Conservation (phyloP, 1,140 invertebrate genomes). For the Dreissena polymorpha region DNA sequence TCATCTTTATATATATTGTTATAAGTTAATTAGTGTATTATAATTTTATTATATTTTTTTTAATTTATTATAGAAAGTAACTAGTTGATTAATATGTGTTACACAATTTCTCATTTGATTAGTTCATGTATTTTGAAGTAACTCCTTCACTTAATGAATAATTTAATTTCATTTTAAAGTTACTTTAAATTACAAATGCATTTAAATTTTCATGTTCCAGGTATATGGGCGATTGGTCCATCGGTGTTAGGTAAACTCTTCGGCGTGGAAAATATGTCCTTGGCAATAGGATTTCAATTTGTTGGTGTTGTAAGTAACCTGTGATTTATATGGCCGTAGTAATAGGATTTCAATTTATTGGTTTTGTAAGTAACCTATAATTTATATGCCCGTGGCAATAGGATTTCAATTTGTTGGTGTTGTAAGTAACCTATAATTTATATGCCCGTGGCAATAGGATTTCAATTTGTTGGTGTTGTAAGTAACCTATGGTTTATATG, state of each 20-base stretch:
- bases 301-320: slow-evolving; percentile 10
- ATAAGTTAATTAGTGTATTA: no score
- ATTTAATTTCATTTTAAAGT: no score
- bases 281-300: slow-evolving; percentile 8
- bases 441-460: slow-evolving; percentile 16
- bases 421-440: slow-evolving; percentile 17
- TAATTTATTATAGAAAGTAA: no score
- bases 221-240: slow-evolving; percentile 14
- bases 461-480: background rate
- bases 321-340: background rate
- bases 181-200: no score
- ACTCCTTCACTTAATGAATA: no score
- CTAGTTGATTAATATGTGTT: no score
- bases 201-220: background rate
- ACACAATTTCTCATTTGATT: no score
- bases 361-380: slow-evolving; percentile 7
- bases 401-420: background rate
- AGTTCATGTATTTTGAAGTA: no score
- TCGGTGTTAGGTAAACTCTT: slow-evolving; percentile 18
- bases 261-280: slow-evolving; percentile 15
- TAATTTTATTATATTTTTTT: no score
- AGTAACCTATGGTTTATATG: slow-evolving; percentile 29
- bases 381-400: slow-evolving; percentile 15
- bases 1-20: no score
- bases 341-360: background rate